These are phyloP conservation scores for Carettochelys insculpta DNA, from an alignment of 2,113 vertebrate species.

Conservation along the genomic window DNA sequence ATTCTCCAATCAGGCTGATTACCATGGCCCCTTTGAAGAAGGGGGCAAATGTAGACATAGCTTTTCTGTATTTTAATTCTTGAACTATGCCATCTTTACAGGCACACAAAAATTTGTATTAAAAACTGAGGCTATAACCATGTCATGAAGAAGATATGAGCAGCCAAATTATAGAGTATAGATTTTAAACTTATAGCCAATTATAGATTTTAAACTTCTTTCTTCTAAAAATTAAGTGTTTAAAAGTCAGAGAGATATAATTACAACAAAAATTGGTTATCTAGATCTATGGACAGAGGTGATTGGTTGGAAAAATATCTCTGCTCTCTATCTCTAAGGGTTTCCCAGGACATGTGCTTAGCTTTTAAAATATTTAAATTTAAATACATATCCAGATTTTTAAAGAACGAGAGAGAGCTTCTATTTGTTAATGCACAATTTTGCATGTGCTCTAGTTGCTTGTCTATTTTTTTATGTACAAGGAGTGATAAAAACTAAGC, in stretches of 20 bases:
- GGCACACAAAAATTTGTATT: slow-evolving; percentile 32
- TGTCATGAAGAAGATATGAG: slow-evolving; percentile 41
- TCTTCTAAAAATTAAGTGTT: slow-evolving; percentile 49
- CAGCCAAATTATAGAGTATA: slow-evolving; percentile 22
- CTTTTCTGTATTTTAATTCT: background rate
- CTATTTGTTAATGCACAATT: background rate
- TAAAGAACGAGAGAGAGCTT: background rate
- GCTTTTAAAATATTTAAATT: background rate
- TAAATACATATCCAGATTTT: background rate
- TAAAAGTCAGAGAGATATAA: slow-evolving; percentile 53
- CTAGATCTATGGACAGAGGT: background rate
- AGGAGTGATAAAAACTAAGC: background rate
- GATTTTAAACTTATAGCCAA: slow-evolving; percentile 30
- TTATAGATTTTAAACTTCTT: background rate
- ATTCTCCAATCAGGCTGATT: no score
- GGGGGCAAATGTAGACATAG: no score
- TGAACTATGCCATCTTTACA: slow-evolving; percentile 35
- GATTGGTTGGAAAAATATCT: background rate
- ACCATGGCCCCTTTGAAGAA: no score
- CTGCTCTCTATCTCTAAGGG: background rate
- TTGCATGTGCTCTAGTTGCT: background rate
- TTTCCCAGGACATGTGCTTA: background rate
- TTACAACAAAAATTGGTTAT: background rate
- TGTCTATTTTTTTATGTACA: background rate
- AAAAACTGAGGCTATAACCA: slow-evolving; percentile 34